Base-by-base conservation (phyloP, 2,888 invertebrate genomes). In the Teinopalpus imperialis region DNA sequence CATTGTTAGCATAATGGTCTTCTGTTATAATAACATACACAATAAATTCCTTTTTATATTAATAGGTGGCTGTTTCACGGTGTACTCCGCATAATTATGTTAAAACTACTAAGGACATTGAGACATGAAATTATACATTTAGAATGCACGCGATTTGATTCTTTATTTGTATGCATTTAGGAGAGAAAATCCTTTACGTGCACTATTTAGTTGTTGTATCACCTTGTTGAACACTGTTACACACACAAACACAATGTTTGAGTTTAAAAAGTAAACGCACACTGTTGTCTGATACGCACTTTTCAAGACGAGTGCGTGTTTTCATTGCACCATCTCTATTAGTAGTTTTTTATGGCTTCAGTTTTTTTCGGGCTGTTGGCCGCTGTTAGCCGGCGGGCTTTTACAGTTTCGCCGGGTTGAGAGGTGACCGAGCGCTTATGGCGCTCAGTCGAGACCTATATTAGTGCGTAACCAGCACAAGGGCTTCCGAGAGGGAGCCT, bases 221-320 rank as follows among this genome's bases (percentile, higher is more conserved):
- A 46, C 29, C 46, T 46, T 46, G 46, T 46, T 41, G 46, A 46
- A 46, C 40, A 44, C 44, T 24, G 32, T 39, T 45, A 18, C 35
- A 13, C 41, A 47, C 41, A 40, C 45, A 46, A 24, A 32, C 35
- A 40, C 43, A n/a, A 34, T 26, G 34, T 49, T 45, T 34, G 24
- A 47, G 44, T 45, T 48, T 48, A 43, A 53, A 51, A 58, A 53
- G 51, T 51, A 46, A 52, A 50, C 53, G 53, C 57, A 56, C 53
- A 51, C 57, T 34, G 42, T 40, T 40, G 48, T 49, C 48, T 39
- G 39, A 24, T 57, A 68, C 66, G 68, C 65, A 66, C 63, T 61
- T 65, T 63, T 64, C 59, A 57, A 61, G 56, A 54, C 45, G 51
- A 44, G 32, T 24, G 50, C 23, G 32, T 14, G 58, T 57, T 52